Evolutionary conservation across 2,888 invertebrate species (phyloP).

Genomic region (Cylindroiulus punctatus): DNA sequence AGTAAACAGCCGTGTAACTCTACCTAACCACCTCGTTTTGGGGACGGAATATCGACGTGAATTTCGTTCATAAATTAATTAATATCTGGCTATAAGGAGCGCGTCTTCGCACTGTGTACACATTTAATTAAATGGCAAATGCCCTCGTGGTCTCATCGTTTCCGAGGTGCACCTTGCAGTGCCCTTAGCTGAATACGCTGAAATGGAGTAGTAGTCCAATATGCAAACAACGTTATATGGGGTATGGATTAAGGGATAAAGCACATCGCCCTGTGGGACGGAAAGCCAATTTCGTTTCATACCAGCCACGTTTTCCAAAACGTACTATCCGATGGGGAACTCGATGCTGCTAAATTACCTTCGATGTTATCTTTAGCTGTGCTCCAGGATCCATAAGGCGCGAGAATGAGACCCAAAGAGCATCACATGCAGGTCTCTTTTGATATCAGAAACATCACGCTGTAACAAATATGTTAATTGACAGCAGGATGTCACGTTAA

Average conservation of each 20-base stretch:
- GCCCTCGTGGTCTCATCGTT: background rate
- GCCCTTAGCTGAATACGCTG: background rate
- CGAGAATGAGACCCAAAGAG: background rate
- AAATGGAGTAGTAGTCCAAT: background rate
- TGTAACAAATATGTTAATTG: background rate
- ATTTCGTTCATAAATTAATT: background rate
- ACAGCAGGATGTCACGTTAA: no score
- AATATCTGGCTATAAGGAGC: background rate
- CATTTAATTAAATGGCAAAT: constrained; percentile 36
- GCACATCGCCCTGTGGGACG: constrained; percentile 1
- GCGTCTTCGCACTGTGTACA: background rate
- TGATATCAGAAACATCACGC: background rate
- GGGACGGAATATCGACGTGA: background rate
- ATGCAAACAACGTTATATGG: background rate
- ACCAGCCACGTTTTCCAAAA: background rate
- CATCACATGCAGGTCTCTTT: background rate
- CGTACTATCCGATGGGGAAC: background rate
- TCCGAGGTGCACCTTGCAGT: background rate
- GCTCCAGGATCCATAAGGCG: background rate
- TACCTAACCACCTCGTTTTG: background rate
- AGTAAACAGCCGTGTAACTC: background rate
- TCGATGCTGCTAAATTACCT: constrained; percentile 1
- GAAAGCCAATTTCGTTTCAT: background rate
- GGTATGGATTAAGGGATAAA: background rate
- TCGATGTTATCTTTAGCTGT: background rate